These are phyloP conservation scores for Acanthopleura granulata DNA, from an alignment of 2,888 invertebrate genomes.

Conservation along the genomic window DNA sequence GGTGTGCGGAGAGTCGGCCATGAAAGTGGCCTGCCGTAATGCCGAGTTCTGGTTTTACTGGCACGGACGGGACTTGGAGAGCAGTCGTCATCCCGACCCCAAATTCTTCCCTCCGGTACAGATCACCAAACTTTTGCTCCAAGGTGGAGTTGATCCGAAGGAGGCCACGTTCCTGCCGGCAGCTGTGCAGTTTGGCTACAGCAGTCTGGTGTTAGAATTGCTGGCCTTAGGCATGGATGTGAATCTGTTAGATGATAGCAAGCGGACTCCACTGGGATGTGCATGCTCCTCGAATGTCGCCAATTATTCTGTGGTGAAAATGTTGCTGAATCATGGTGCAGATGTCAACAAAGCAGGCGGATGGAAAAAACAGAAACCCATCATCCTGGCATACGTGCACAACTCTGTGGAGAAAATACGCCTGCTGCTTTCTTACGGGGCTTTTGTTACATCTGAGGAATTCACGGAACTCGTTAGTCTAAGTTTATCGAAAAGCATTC, in stretches of 20 bases:
- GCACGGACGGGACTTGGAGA: slow-evolving; percentile 41
- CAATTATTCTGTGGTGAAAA: slow-evolving; percentile 45
- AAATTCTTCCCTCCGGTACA: slow-evolving; percentile 53
- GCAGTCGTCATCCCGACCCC: slow-evolving; percentile 28
- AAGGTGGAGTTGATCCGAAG: slow-evolving; percentile 48
- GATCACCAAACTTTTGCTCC: slow-evolving; percentile 53
- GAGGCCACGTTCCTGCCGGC: slow-evolving; percentile 58
- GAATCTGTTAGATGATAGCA: slow-evolving; percentile 59
- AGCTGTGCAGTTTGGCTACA: slow-evolving; percentile 53
- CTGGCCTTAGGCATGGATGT: slow-evolving; percentile 59
- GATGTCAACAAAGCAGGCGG: slow-evolving; percentile 59
- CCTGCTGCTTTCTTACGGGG: slow-evolving; percentile 58
- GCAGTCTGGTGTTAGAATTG: slow-evolving; percentile 48
- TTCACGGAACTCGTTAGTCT: slow-evolving; percentile 60
- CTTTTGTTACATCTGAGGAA: slow-evolving; percentile 54
- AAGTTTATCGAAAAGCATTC: slow-evolving; percentile 56
- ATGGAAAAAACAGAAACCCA: slow-evolving; percentile 59
- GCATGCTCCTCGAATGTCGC: slow-evolving; percentile 52
- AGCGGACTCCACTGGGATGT: slow-evolving; percentile 57
- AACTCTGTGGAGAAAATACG: slow-evolving; percentile 61
- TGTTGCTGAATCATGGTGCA: slow-evolving; percentile 55
- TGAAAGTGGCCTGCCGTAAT: slow-evolving; percentile 55
- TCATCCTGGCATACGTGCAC: slow-evolving; percentile 60
- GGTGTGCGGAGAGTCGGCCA: slow-evolving; percentile 51
- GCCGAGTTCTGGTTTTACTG: slow-evolving; percentile 61